Base-by-base conservation (phyloP, 2,888 invertebrate species). In the Diogma glabrata region DNA sequence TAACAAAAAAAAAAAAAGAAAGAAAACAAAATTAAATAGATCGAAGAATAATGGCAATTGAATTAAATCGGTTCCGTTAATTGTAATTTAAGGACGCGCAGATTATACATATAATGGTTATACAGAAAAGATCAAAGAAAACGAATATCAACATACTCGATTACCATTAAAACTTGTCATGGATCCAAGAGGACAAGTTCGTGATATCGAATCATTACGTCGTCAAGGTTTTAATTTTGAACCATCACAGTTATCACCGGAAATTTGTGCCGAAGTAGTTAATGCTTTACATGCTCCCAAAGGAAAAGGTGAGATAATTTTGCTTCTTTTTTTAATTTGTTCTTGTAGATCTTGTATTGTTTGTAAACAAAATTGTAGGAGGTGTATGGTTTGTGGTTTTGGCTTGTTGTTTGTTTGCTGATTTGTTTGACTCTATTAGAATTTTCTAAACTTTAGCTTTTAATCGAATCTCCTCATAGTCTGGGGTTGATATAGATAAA, bases 251-350 rank as follows among this genome's bases (percentile, higher is more conserved):
- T 66, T 82, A 57, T 82, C 83, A 47, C 85, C 84, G 4, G 82
- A 84, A 61, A 77, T 82, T 56, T 80, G 84, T 60, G 82, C 85
- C 61, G 84, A 83, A 67, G 77, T 89, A 58, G 87, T 87, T 49
- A 79, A 81, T 54, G 88, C 87, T 63, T 72, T 89, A 53, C 84
- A 87, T 65, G 79, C 82, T 55, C 82, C 84, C 52, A 82, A 78
- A 67, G 87, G 87, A 65, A 83, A 82, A 74, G 88, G 84, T 83
- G 69, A n/a, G n/a, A n/a, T n/a, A n/a, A n/a, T n/a, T n/a, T n/a
- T n/a, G n/a, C n/a, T n/a, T n/a, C n/a, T n/a, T n/a, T n/a, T n/a
- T n/a, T n/a, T n/a, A n/a, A n/a, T n/a, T n/a, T n/a, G n/a, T n/a
- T n/a, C n/a, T n/a, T n/a, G n/a, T n/a, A n/a, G n/a, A n/a, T n/a